Base-by-base conservation (phyloP, 1,140 invertebrate species). In the Sitobion miscanthi region DNA sequence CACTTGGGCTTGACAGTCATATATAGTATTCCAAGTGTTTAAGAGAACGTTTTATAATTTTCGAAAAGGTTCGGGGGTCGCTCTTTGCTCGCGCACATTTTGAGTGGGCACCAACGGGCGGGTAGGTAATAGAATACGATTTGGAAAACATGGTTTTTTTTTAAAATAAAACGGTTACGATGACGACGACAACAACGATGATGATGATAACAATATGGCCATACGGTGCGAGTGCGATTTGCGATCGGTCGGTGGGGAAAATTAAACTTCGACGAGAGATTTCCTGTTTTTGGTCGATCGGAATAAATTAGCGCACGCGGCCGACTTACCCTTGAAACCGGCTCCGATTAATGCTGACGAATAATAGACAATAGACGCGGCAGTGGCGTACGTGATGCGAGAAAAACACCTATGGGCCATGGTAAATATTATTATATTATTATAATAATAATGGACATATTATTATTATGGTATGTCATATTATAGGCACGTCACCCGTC, bases 1-100 rank as follows among this genome's bases (percentile, higher is more conserved):
- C 86, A 88, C 86, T 88, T 52, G 86, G 86, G 47, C 86, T 6
- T 52, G 3, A 49, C 3, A 88, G 5, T 17, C 85, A 47, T n/a
- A 49, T 23, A 49, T 49, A 35, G 49, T 88, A n/a, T 88, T 88
- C 86, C 86, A 88, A 88, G 86, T 88, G 86, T 88, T 52, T 52
- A 52, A 35, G 86, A 52, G 86, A 88, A 88, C 45, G 25, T 69
- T 69, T 69, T 69, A n/a, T n/a, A 69, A 69, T 69, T n/a, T n/a
- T 14, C 62, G 30, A n/a, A 42, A n/a, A 69, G 30, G 30, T 69
- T 17, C 1, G 30, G 5, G 30, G 3, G 25, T 69, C 3, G 9
- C 57, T 62, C 62, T n/a, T 69, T 69, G 8, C 30, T 69, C 5
- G 14, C 11, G 30, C 62, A 14, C 62, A n/a, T 30, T 69, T 69